phyloP scores from a whole-genome alignment of 2,888 invertebrate genomes.

The Horisme vitalbata region DNA sequence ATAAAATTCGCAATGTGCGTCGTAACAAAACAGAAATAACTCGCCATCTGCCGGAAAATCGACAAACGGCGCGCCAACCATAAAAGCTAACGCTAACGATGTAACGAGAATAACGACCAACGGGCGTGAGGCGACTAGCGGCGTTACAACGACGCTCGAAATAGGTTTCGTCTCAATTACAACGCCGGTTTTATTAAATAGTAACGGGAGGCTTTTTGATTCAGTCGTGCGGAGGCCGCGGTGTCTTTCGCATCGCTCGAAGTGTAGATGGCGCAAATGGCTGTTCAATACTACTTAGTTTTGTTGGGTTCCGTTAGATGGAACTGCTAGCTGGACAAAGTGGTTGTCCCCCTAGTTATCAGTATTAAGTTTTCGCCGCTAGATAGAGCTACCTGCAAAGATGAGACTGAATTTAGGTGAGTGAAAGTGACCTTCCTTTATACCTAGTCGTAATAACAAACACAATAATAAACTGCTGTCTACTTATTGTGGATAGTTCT shows the following conservation, averaged over 20 bases:
- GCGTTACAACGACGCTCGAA: constrained; percentile 48
- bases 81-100: constrained; percentile 52
- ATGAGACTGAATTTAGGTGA: constrained; percentile 47
- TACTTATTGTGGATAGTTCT: too few species aligned
- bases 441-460: too few species aligned
- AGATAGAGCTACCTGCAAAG: constrained; percentile 57
- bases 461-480: too few species aligned
- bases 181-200: constrained; percentile 51
- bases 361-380: constrained; percentile 43
- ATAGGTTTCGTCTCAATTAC: constrained; percentile 56
- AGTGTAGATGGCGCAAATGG: constrained; percentile 59
- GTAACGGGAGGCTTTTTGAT: constrained; percentile 49
- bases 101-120: constrained; percentile 67
- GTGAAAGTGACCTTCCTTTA: too few species aligned
- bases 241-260: constrained; percentile 60
- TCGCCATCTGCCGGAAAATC: constrained; percentile 56
- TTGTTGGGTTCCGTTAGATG: constrained; percentile 55
- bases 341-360: constrained; percentile 22
- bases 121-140: constrained; percentile 49
- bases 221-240: constrained; percentile 61
- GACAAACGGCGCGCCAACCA: constrained; percentile 39
- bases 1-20: constrained; percentile 20
- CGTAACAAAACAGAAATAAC: constrained; percentile 38
- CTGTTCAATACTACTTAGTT: constrained; percentile 43
- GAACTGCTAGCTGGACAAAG: constrained; percentile 39